A percentile compares a stretch with the other conserved stretches of the same genome.
Conservation (phyloP, 2,113 vertebrate genomes). For the Petrocephalus microphthalmus region DNA sequence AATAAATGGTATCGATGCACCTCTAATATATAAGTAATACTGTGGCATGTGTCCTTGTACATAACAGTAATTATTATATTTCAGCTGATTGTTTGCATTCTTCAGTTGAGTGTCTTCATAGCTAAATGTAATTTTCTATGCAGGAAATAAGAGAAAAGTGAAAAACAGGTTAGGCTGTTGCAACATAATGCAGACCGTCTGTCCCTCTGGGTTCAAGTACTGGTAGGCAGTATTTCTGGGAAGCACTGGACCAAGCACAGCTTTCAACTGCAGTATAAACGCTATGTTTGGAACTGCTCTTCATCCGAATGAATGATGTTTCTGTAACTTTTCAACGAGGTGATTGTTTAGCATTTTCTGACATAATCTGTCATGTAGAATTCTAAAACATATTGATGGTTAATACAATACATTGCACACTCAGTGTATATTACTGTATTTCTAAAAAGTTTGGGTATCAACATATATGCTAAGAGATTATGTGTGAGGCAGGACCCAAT, state of each 20-base stretch:
- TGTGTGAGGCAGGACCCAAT: neutral
- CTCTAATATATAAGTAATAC: neutral
- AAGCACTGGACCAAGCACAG: constrained; percentile 25
- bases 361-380: neutral
- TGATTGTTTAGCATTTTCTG: neutral
- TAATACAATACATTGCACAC: neutral
- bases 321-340: neutral
- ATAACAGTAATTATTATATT: constrained; percentile 3
- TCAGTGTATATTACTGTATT: neutral
- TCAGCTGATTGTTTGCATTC: constrained; percentile 25
- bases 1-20: neutral
- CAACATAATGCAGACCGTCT: constrained; percentile 28
- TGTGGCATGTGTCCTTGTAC: neutral
- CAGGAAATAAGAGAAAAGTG: neutral
- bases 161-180: constrained; percentile 30
- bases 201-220: constrained; percentile 38
- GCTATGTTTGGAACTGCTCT: neutral
- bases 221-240: constrained; percentile 31
- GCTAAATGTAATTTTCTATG: constrained; percentile 42
- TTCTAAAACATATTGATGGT: neutral
- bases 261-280: constrained; percentile 23
- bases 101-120: constrained; percentile 20
- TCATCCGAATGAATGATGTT: neutral
- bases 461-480: neutral
- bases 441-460: neutral